Base-by-base conservation (phyloP, 2,888 invertebrate genomes). In the Epicampocera succincta region DNA sequence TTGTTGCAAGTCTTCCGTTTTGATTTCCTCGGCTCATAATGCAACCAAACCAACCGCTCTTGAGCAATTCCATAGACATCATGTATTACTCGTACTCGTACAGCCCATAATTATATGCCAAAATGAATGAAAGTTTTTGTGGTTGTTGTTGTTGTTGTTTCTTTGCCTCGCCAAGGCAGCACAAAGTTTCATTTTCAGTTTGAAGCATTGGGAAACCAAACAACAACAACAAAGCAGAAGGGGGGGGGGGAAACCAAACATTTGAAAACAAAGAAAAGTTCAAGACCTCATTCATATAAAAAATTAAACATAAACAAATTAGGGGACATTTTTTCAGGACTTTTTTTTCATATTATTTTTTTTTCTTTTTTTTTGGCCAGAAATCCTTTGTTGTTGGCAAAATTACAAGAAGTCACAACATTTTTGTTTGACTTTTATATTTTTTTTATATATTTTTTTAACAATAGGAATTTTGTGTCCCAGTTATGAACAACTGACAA, bases 291-390 rank as follows among this genome's bases (percentile, higher is more conserved):
- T 63, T 72, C 54, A 74, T 66, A 73, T 54, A 58, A 52, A 78
- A 78, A 76, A 77, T 77, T 82, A 74, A 82, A 82, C 65, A 74
- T 78, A 78, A 82, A 82, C 82, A 82, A 82, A 82, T 82, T 78
- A 82, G 82, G 63, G 74, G 25, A 82, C 78, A 71, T 56, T 69
- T 65, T 69, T 52, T 25, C 17, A 11, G 8, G 6, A 15, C 4
- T 12, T 50, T 58, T 17, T 48, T 66, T 33, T 60, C 8, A 33
- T 33, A 33, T 33, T n/a, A n/a, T n/a, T n/a, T n/a, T n/a, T n/a
- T n/a, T n/a, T n/a, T n/a, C n/a, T n/a, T n/a, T n/a, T n/a, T n/a
- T n/a, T 33, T 33, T 33, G 1, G 33, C 13, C 25, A 44, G 44
- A 33, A 46, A 65, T 52, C 58, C 58, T 65, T 78, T 78, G 65